Evolutionary conservation across 2,113 vertebrate genomes (phyloP).

Genomic region (Gopherus flavomarginatus): DNA sequence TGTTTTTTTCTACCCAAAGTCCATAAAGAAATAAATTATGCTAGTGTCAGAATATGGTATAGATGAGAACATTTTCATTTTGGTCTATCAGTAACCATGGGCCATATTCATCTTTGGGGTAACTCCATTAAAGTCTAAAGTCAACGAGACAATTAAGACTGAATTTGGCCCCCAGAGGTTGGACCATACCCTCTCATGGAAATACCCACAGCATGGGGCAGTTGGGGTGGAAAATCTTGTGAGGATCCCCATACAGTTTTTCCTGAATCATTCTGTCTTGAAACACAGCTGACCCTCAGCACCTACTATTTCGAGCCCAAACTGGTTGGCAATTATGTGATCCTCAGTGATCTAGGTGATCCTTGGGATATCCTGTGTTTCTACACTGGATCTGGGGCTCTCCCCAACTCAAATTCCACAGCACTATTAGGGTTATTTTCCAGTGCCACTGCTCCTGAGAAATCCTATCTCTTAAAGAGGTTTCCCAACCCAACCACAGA

Average conservation of each 20-base stretch:
- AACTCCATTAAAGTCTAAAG: neutral
- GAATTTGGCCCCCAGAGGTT: neutral
- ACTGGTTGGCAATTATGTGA: neutral
- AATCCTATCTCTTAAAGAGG: neutral
- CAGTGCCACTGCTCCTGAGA: neutral
- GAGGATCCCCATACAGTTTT: neutral
- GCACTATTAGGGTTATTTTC: neutral
- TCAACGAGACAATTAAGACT: neutral
- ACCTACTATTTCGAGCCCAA: neutral
- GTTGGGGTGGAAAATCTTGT: neutral
- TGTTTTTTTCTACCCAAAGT: neutral
- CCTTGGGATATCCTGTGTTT: neutral
- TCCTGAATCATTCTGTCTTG: neutral
- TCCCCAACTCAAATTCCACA: neutral
- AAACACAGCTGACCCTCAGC: neutral
- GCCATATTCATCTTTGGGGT: neutral
- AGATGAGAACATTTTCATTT: neutral
- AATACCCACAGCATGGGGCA: neutral
- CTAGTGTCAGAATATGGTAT: neutral
- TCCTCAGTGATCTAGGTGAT: neutral
- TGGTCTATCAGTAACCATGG: neutral
- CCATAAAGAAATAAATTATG: neutral
- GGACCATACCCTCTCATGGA: neutral
- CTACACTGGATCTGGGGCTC: neutral
- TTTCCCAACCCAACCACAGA: neutral